phyloP scores from a whole-genome alignment of 2,113 vertebrate species.

The Zosterops hypoxanthus region DNA sequence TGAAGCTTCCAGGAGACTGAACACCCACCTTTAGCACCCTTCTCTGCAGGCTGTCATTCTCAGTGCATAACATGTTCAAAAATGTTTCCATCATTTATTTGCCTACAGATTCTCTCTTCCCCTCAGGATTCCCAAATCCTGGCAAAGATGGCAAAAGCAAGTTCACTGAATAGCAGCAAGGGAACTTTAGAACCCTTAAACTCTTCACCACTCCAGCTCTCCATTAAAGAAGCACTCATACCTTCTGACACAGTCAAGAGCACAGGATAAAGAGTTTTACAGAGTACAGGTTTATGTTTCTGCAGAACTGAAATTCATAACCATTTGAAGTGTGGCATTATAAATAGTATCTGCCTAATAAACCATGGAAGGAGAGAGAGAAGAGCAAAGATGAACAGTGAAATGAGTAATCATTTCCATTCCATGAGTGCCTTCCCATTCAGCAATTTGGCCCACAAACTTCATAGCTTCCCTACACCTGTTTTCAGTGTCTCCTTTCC shows the following conservation, averaged over 20 bases:
- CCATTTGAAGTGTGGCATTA: background rate
- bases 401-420: conserved; percentile 9
- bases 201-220: background rate
- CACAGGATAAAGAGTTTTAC: background rate
- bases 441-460: background rate
- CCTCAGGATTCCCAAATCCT: background rate
- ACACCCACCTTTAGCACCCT: background rate
- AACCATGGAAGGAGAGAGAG: background rate
- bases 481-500: background rate
- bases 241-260: background rate
- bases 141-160: background rate
- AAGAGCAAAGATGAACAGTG: background rate
- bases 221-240: background rate
- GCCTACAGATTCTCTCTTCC: background rate
- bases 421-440: background rate
- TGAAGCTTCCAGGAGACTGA: background rate
- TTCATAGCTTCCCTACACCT: background rate
- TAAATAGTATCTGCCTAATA: background rate
- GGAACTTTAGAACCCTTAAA: background rate
- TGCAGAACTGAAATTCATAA: background rate
- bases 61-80: background rate
- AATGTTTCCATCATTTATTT: background rate
- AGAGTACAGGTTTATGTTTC: background rate
- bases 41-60: background rate
- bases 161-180: background rate